Base-by-base conservation (phyloP, 2,888 invertebrate species). In the Melanostoma mellinum region DNA sequence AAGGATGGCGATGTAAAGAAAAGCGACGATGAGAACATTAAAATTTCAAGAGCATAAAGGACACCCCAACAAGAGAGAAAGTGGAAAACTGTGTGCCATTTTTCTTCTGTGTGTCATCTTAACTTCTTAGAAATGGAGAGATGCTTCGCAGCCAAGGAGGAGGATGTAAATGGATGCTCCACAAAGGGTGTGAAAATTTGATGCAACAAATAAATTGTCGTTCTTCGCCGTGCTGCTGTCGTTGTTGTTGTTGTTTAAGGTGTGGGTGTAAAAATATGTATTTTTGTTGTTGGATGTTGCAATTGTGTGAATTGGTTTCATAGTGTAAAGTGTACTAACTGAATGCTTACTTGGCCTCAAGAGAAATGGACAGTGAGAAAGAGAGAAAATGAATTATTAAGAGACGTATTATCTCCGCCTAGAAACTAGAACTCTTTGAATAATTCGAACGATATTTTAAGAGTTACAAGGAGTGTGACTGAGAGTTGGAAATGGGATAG, bases 191-290 rank as follows among this genome's bases (percentile, higher is more conserved):
- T 78, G 58, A 73, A 78, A 78, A 68, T 69, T 48, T 61, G 58
- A 74, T 78, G 78, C 73, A 82, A 78, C 78, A 78, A 82, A 73
- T 78, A 78, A 58, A 50, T 20, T 20, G 20, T 20, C 20, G 0
- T 20, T 20, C 53, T 53, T 52, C n/a, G 4, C n/a, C 36, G 50
- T 71, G 4, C n/a, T 32, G 50, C 65, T 75, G 69, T 48, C 60
- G 65, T 60, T 10, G 10, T 40, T 1, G n/a, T 20, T 5, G 36
- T 42, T 8, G 40, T 8, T 6, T 9, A 6, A 3, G 32, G 42
- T 50, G 56, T 48, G 36, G n/a, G 35, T 8, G 6, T 10, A 36
- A 9, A 58, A 63, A 50, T 53, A 35, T 58, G 6, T 32, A 9
- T 44, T 60, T 42, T 6, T 38, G 8, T 50, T 30, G 6, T 50